A percentile compares a stretch with the other conserved stretches of the same genome.
Conservation (phyloP, 2,888 invertebrate genomes). For the Drosophila nr. medialis region DNA sequence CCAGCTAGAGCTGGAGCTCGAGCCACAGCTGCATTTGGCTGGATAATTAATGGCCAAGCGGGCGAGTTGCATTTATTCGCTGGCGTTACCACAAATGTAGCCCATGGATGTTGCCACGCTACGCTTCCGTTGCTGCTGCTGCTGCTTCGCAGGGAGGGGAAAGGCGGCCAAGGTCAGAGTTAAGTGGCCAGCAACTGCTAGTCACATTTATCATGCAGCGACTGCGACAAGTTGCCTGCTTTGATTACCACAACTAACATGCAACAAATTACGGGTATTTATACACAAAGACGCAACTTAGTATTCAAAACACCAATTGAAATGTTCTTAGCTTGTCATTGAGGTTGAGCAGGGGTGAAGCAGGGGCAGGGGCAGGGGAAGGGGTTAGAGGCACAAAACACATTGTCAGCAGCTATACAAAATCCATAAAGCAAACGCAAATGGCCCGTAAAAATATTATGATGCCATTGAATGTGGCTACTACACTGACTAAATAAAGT, state of each 20-base stretch:
- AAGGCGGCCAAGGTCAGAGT: constrained; percentile 70
- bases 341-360: too few relatives aligned
- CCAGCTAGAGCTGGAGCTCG: constrained; percentile 12
- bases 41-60: constrained; percentile 54
- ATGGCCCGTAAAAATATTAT: constrained; percentile 80
- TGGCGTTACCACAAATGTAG: constrained; percentile 47
- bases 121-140: constrained; percentile 25
- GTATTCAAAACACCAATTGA: constrained; percentile 62
- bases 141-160: neutral
- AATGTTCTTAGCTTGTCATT: constrained; percentile 13
- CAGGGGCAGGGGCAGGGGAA: neutral
- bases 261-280: constrained; percentile 71
- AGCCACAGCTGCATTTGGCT: constrained; percentile 19
- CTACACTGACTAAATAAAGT: constrained; percentile 14
- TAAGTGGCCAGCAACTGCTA: constrained; percentile 45
- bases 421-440: constrained; percentile 74
- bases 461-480: constrained; percentile 67
- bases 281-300: constrained; percentile 66
- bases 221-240: constrained; percentile 52
- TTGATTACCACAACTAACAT: constrained; percentile 62
- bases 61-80: constrained; percentile 67
- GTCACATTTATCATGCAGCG: constrained; percentile 64
- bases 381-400: neutral
- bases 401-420: constrained; percentile 59
- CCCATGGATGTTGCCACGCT: constrained; percentile 45